Conservation (phyloP, 2,797 vertebrate genomes). For the Myotis planiceps region DNA sequence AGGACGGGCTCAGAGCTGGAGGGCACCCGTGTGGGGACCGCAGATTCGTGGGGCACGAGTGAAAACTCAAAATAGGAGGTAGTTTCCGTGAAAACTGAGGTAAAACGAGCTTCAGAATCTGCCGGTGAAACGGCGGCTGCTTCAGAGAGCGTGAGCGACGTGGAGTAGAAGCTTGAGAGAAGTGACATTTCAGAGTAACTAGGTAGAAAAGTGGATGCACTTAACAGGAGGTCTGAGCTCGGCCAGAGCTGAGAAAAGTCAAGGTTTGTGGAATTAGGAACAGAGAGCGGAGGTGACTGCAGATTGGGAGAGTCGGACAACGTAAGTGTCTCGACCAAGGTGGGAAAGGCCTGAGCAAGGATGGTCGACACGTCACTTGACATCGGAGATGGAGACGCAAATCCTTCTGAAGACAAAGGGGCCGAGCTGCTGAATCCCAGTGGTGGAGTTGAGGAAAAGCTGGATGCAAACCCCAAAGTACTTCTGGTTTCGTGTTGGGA, state of each 20-base stretch:
- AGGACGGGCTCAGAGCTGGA: conserved; percentile 68
- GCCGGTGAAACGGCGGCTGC: conserved; percentile 79
- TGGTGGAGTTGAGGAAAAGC: conserved; percentile 47
- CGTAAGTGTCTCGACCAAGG: conserved; percentile 28
- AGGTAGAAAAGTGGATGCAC: conserved; percentile 13
- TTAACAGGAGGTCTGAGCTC: conserved; percentile 62
- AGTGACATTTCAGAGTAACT: conserved; percentile 36
- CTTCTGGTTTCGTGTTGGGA: not conserved
- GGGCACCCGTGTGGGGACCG: conserved; percentile 73
- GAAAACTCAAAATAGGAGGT: conserved; percentile 84
- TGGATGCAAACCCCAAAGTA: conserved; percentile 66
- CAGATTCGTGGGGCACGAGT: not conserved
- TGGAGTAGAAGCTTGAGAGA: conserved; percentile 60
- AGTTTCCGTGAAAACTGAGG: conserved; percentile 84
- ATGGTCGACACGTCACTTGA: conserved; percentile 57
- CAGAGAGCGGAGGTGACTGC: conserved; percentile 51
- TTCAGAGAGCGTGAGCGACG: conserved; percentile 84
- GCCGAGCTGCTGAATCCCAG: conserved; percentile 70
- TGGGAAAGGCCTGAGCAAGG: conserved; percentile 70
- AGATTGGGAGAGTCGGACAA: conserved; percentile 52
- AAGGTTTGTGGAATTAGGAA: not conserved
- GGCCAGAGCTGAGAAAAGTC: conserved; percentile 73
- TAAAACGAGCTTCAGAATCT: conserved; percentile 82
- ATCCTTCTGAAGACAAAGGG: not conserved
- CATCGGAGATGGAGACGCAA: not conserved